Evolutionary conservation across 1,140 invertebrate genomes (phyloP), one percentile per base, ranked within the genome.

Genomic region (Hirudo medicinalis): DNA sequence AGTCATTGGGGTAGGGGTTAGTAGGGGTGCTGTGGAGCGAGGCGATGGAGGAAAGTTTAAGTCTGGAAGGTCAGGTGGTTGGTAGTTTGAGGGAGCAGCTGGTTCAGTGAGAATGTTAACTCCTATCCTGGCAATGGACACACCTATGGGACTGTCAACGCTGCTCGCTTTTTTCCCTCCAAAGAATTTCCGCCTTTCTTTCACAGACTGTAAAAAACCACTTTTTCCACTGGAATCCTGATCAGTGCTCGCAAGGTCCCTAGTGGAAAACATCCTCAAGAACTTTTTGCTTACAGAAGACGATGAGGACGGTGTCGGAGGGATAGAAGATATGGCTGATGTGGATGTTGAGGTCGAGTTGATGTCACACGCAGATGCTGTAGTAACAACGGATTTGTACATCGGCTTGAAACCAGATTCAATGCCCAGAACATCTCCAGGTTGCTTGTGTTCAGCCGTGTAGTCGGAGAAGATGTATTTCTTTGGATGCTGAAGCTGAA

Each of bases 111-210:
- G 69, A 25, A 70, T 49, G 29, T 70, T 70, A 1, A 49, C 40
- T 53, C 69, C 69, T 36, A 70, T 70, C 53, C 69, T 40, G n/a
- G 69, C 69, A 4, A 70, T 70, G 36, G 69, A 70, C 19, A 70
- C 53, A 27, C 32, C 49, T 5, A 54, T 25, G 22, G 69, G 49
- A 54, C 69, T 70, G 53, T 70, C 69, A 19, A 70, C 69, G 69
- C 69, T 70, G 32, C n/a, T 54, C 53, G 69, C 36, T 53, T 54
- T 70, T 49, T 70, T 70, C 13, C 32, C 29, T 19, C 69, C 69
- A 53, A 70, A 70, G 5, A 70, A 54, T 29, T 70, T 70, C 43
- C 69, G 69, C 49, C 53, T 70, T 36, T 70, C 69, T 53, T 70
- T 70, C 19, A 70, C 69, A 15, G 32, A 49, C 53, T 70, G 69